phyloP scores from a whole-genome alignment of 2,888 invertebrate species.

The Phorcus lineatus region DNA sequence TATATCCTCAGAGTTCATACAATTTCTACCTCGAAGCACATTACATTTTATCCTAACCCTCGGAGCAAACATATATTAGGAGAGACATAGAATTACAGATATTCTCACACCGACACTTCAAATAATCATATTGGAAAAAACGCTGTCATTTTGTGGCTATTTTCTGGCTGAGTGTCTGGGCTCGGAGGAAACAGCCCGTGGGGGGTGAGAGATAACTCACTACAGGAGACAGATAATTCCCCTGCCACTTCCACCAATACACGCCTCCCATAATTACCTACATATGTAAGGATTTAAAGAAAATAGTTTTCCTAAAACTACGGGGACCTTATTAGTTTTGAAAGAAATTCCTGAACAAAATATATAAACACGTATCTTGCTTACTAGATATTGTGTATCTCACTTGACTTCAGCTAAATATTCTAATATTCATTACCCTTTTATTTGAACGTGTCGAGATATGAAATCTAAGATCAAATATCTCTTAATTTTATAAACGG shows the following conservation, averaged over 20 bases:
- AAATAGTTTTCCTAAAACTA: background rate
- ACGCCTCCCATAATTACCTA: background rate
- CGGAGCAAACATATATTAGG: background rate
- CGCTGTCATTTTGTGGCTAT: slow-evolving; percentile 4
- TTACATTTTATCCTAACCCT: background rate
- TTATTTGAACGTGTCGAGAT: no score
- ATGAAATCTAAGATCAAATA: no score
- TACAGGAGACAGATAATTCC: background rate
- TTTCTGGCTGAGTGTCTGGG: background rate
- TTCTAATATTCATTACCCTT: no score
- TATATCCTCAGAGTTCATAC: background rate
- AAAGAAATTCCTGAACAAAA: no score
- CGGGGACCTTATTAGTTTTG: no score
- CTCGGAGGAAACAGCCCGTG: background rate
- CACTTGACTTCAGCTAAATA: no score
- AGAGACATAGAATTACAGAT: slow-evolving; percentile 21
- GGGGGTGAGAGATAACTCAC: background rate
- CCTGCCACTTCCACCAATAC: slow-evolving; percentile 5
- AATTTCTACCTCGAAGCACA: no score
- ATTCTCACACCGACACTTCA: slow-evolving; percentile 17
- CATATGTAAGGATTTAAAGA: background rate
- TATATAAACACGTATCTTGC: no score
- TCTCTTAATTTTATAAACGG: no score
- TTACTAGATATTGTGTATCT: no score
- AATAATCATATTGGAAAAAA: background rate